Evolutionary conservation across 2,797 vertebrate genomes (phyloP).

Genomic region (Pteropus rufus): DNA sequence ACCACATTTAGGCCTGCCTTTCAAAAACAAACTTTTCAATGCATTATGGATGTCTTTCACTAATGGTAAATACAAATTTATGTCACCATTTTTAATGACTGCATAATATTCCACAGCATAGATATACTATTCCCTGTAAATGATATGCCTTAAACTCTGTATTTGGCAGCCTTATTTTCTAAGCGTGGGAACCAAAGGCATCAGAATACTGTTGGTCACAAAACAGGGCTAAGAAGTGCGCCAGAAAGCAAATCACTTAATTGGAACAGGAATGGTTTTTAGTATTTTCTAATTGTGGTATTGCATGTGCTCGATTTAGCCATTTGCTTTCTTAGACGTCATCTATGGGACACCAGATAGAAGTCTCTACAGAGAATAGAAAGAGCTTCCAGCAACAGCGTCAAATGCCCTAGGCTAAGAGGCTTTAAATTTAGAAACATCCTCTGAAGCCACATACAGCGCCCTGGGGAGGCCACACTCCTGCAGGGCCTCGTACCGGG

Average conservation of each 20-base stretch:
- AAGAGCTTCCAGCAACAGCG: neutral
- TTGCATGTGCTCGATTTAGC: rapidly evolving
- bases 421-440: neutral
- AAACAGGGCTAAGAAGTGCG: neutral
- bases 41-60: neutral
- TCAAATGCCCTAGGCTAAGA: rapidly evolving
- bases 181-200: neutral
- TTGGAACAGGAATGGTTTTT: neutral
- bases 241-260: neutral
- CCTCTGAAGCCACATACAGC: rapidly evolving
- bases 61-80: too few relatives aligned
- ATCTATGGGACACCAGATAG: rapidly evolving
- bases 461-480: neutral
- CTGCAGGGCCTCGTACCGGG: neutral
- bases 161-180: neutral
- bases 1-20: neutral
- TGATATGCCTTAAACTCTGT: neutral
- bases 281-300: neutral
- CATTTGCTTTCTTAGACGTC: neutral
- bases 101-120: neutral
- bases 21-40: neutral
- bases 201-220: neutral
- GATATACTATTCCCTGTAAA: neutral
- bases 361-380: too few relatives aligned
- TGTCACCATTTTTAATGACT: neutral